phyloP scores from a whole-genome alignment of 2,888 invertebrate species.

The Nymphalis c-album region DNA sequence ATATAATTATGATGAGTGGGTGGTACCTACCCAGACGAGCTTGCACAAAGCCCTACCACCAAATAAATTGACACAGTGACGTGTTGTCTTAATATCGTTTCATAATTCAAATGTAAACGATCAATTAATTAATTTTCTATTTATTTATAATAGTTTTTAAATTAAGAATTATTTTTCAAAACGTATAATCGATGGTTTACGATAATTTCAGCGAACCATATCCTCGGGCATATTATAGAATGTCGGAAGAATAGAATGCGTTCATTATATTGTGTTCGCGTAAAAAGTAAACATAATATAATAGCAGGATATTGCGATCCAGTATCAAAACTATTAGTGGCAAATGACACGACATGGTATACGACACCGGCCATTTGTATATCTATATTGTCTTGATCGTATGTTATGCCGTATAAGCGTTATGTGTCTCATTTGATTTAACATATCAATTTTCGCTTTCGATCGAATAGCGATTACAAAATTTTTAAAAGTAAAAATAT shows the following conservation, averaged over 20 bases:
- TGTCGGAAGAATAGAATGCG: constrained; percentile 43
- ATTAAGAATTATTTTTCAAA: too few species aligned
- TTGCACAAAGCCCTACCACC: too few species aligned
- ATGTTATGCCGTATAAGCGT: constrained; percentile 19
- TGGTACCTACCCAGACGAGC: too few species aligned
- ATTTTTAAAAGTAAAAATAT: neutral
- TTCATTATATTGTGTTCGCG: constrained; percentile 62
- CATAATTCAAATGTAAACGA: too few species aligned
- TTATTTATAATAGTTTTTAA: too few species aligned
- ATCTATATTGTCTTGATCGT: constrained; percentile 22
- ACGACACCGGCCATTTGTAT: constrained; percentile 36
- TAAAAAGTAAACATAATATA: constrained; percentile 75
- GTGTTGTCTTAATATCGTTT: too few species aligned
- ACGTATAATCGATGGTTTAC: too few species aligned
- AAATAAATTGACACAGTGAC: too few species aligned
- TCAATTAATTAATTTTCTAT: too few species aligned
- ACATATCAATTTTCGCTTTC: neutral
- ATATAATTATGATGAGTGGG: too few species aligned
- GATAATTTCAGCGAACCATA: constrained; percentile 12
- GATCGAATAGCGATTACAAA: neutral
- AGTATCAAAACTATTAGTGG: constrained; percentile 72
- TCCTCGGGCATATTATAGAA: constrained; percentile 18
- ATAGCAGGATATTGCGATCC: constrained; percentile 75
- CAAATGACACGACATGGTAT: constrained; percentile 52
- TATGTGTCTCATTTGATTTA: constrained; percentile 7